Evolutionary conservation across 2,888 invertebrate genomes (phyloP), one percentile per base, ranked within the genome.

Genomic region (Epirrita christyi): DNA sequence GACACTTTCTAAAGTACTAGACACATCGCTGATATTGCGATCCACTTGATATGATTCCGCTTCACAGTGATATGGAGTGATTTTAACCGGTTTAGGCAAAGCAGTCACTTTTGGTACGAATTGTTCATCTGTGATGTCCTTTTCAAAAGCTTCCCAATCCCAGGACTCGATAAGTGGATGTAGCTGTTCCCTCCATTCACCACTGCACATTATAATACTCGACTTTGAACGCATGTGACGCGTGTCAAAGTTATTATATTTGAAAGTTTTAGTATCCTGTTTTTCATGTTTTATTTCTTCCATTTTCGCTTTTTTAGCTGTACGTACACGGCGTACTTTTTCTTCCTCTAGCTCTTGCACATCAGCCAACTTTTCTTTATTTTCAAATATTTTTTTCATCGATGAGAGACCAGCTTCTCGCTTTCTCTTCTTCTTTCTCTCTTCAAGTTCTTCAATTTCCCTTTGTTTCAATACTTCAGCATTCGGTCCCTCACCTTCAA

Each of bases 371-470:
- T 91, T 93, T 78, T 96, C 96, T 80, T 96, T 96, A 50, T 95
- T 95, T 85, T 96, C 96, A 80, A 96, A 96, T 70, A 96, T 94
- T 86, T 95, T 95, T 66, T 94, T 94, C 81, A 94, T 93, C 48
- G 93, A 93, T 46, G 93, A 94, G 15, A 96, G 76, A 45, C 94
- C 93, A 67, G 94, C 93, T n/a, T 94, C 93, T 53, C 94, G 88
- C 76, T 94, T 94, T 45, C 94, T 90, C 67, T 93, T 94, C 59
- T 92, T 91, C 66, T 92, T 93, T 62, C 81, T 92, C 43, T 92
- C 90, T 67, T 93, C 93, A 6, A 92, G 74, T 71, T 94, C 93
- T 69, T 92, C 88, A 6, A 81, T 86, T 80, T 94, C 94, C 40
- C 94, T 93, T 59, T 93, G 93, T 66, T 92, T 93, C 0, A 95